phyloP scores from a whole-genome alignment of 2,113 vertebrate species.

The Erpornis zantholeuca region DNA sequence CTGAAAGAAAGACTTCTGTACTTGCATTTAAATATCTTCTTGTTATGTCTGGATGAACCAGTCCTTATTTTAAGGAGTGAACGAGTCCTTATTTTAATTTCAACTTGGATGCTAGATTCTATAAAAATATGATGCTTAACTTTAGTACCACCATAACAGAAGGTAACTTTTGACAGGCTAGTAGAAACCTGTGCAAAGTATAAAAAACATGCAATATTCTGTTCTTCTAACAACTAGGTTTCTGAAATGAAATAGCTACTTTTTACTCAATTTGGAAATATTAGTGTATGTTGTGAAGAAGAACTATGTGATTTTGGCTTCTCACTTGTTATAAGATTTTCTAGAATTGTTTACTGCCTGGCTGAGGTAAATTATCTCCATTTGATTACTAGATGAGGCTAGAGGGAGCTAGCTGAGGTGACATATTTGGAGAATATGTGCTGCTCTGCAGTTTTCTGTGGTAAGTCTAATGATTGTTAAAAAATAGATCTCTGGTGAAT shows the following conservation, averaged over 20 bases:
- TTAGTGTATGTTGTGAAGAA: neutral
- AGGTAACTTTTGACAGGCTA: neutral
- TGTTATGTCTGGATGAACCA: neutral
- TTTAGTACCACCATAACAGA: neutral
- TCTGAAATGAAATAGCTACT: neutral
- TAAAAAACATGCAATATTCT: neutral
- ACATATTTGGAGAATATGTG: neutral
- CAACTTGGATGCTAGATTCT: neutral
- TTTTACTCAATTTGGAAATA: neutral
- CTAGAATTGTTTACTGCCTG: neutral
- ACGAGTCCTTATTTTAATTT: neutral
- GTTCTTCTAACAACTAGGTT: neutral
- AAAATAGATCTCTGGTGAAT: neutral
- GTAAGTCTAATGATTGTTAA: neutral
- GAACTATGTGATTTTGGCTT: neutral
- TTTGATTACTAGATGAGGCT: constrained; percentile 22
- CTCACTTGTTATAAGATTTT: neutral
- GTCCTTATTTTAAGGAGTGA: neutral
- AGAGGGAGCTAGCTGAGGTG: constrained; percentile 13
- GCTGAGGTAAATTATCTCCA: constrained; percentile 3
- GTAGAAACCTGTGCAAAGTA: neutral
- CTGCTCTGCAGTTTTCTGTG: neutral
- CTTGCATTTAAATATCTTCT: neutral
- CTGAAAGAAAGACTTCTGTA: neutral
- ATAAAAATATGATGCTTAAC: neutral